Percentiles rank a stretch among this genome's conserved stretches.
These are phyloP conservation scores for Macrosteles quadrilineatus DNA, from an alignment of 1,140 invertebrate genomes.

Conservation along the genomic window DNA sequence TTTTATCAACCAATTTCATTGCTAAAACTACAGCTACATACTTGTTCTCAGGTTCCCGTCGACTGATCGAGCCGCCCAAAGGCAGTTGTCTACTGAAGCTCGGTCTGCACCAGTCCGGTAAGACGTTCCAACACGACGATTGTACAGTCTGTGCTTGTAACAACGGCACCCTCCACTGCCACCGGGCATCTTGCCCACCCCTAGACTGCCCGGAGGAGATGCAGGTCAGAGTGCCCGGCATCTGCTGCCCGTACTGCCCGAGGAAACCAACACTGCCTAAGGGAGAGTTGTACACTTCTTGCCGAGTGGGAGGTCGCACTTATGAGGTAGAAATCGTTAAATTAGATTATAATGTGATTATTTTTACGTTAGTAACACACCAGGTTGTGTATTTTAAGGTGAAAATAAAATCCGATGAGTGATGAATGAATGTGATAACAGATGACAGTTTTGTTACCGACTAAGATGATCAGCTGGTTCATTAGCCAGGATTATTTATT, in stretches of 20 bases:
- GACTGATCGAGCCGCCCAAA: conserved; percentile 51
- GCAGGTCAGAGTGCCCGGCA: conserved; percentile 62
- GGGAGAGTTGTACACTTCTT: conserved; percentile 63
- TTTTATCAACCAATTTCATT: no score
- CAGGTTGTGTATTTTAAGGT: no score
- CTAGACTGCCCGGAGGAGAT: conserved; percentile 74
- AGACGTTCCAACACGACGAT: conserved; percentile 70
- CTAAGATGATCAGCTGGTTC: no score
- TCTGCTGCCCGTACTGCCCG: conserved; percentile 77
- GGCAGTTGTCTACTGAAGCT: conserved; percentile 71
- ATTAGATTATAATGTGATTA: no score
- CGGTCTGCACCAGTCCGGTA: conserved; percentile 60
- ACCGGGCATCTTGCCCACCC: conserved; percentile 75
- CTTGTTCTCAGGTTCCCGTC: conserved; percentile 49
- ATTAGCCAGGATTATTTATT: no score
- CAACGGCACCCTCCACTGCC: conserved; percentile 76
- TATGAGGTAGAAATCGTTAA: no score
- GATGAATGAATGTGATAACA: no score
- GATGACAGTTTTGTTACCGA: no score
- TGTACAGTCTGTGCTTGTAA: conserved; percentile 82
- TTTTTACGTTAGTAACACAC: no score
- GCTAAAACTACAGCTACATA: no score
- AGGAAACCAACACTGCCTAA: conserved; percentile 45
- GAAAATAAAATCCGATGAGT: no score
- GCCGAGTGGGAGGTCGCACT: conserved; percentile 61